Base-by-base conservation (phyloP, 2,797 vertebrate species). In the Gymnocypris eckloni region DNA sequence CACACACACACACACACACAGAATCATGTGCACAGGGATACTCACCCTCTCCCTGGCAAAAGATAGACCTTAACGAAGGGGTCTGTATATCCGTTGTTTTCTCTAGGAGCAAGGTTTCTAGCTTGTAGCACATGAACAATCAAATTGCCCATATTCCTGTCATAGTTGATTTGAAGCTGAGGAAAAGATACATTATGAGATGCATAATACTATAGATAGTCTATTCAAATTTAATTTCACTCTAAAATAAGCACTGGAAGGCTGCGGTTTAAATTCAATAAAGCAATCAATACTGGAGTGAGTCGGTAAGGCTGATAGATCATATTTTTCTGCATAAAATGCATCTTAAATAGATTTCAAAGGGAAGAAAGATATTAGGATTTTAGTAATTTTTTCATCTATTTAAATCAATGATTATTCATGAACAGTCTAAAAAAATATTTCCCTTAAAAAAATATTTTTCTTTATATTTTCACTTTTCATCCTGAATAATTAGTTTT, bases 11-110 rank as follows among this genome's bases (percentile, higher is more conserved):
- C 33, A 37, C 81, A 87, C 28, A 67, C 43, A 66, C 28, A 56
- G 25, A 69, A 12, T 10, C 16, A 56, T 25, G 8, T 45, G 66
- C 33, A 69, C 15, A 61, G 3, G 39, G 25, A 83, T 85, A 92
- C 98, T 97, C 95, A 97, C 98, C 98, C 98, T 96, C 98, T 96
- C 33, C 98, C 98, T 33, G 98, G 98, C 85, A 99, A 96, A 86
- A 99, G 97, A 92, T 99, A 99, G 87, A 99, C 98, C 92, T 99
- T 99, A 90, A 99, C 98, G 89, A 99, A 99, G 6, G 98, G 98
- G 88, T 99, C 98, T 0, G 98, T 99, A 93, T 99, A 99, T 86
- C 98, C 96, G 2, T 99, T 98, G 92, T 98, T 98, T 93, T 99
- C 98, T 91, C 98, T 95, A 33, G 95, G 96, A 88, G 96, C 96